Evolutionary conservation across 64 coral and sea anemone species (phyloP), one percentile per base, ranked within the genome.

Genomic region (Pachyseris speciosa): DNA sequence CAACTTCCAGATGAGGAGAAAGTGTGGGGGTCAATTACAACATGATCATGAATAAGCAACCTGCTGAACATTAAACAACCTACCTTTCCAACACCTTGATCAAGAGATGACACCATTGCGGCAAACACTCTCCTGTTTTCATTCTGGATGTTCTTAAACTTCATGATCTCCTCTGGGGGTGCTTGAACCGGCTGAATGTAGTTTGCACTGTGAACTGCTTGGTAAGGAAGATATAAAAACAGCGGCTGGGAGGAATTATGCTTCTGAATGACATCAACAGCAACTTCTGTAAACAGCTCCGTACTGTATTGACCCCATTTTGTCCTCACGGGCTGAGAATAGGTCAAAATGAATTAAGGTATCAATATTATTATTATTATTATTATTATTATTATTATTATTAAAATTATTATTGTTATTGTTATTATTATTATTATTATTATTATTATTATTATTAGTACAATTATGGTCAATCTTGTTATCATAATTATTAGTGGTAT

Each of bases 141-240:
- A 47, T 96, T 70, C 25, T 77, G 45, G 55, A 96, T 96, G 27
- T 79, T 60, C n/a, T 68, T 53, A 68, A 96, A 96, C 45, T 93
- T 96, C 16, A 50, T 73, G 84, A 96, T 58, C 64, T 85, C 36
- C 9, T 89, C 63, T 12, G 90, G 90, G 9, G 94, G 94, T 0
- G 94, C 94, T 85, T 96, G 91, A 30, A 96, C 72, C 8, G 94
- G 94, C 78, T 96, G 94, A 22, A 96, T 89, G 33, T 78, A 89
- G 70, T 96, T 96, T 24, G 91, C 94, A 47, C 94, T 96, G 48
- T 96, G 94, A 1, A 96, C 94, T 1, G 94, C 90, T 96, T 96
- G 94, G 71, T 70, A 96, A 11, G 94, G 91, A 37, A 96, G 86
- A 58, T 96, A 96, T 32, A 96, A 55, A 64, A 96, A 96, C 70